Conservation (phyloP, 2,888 invertebrate species). For the Boloria euphrosyne region DNA sequence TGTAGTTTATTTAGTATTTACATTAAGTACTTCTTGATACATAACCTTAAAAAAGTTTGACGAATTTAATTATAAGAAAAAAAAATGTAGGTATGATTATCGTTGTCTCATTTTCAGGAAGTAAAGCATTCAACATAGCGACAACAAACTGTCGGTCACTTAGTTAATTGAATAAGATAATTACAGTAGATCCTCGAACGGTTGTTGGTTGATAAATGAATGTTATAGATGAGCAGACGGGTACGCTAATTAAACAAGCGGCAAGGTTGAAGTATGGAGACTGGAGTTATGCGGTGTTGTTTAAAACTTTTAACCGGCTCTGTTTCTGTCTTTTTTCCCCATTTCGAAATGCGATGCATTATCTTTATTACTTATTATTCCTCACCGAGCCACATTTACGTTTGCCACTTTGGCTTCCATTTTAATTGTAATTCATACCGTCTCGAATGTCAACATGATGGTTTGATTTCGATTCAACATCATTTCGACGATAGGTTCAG, state of each 20-base stretch:
- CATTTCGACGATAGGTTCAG: background rate
- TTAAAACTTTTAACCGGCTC: conserved; percentile 35
- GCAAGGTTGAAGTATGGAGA: conserved; percentile 30
- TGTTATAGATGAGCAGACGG: conserved; percentile 33
- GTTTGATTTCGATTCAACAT: background rate
- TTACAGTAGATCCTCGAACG: conserved; percentile 42
- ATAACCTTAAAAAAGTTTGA: too few relatives aligned
- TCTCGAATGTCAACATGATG: background rate
- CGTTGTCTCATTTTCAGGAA: conserved; percentile 20
- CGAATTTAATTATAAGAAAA: too few relatives aligned
- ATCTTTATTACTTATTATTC: conserved; percentile 36
- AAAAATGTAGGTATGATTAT: background rate
- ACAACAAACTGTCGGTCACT: conserved; percentile 35
- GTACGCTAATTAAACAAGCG: conserved; percentile 39
- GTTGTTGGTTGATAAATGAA: conserved; percentile 45
- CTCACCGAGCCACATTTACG: conserved; percentile 23
- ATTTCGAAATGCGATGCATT: conserved; percentile 35
- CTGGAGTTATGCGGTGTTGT: conserved; percentile 35
- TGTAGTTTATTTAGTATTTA: too few relatives aligned
- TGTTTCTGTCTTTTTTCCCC: conserved; percentile 28
- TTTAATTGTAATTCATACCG: conserved; percentile 28
- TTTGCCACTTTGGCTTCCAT: conserved; percentile 20
- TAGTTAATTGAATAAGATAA: conserved; percentile 42
- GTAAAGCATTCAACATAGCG: conserved; percentile 15
- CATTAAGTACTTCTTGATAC: too few relatives aligned